A percentile compares a stretch with the other conserved stretches of the same genome.
phyloP scores from a whole-genome alignment of 2,888 invertebrate genomes.

The Beris morrisii region DNA sequence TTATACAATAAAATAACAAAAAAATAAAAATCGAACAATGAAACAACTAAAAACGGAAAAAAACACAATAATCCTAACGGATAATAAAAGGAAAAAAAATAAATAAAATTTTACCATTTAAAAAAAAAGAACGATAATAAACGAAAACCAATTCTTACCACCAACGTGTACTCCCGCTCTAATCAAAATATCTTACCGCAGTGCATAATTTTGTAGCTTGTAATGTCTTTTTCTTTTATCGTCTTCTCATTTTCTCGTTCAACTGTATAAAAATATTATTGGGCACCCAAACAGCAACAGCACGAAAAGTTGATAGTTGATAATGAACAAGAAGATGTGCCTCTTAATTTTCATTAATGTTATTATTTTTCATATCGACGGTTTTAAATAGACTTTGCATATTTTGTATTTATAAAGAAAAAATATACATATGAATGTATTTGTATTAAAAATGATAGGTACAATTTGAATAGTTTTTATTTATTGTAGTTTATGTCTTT shows the following conservation, averaged over 20 bases:
- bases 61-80: too few relatives aligned
- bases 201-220: too few relatives aligned
- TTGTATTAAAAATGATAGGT: constrained; percentile 32
- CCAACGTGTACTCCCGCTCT: constrained; percentile 23
- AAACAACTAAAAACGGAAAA: not conserved
- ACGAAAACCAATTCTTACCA: constrained; percentile 35
- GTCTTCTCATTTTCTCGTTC: constrained; percentile 14
- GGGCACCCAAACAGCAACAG: too few relatives aligned
- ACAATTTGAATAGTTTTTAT: too few relatives aligned
- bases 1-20: not conserved
- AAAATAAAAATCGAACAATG: constrained; percentile 5
- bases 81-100: too few relatives aligned
- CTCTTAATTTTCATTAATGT: constrained; percentile 11
- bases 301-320: too few relatives aligned
- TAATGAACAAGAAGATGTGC: too few relatives aligned
- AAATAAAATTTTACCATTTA: not conserved
- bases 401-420: constrained; percentile 30
- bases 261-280: not conserved
- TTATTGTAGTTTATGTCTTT: too few relatives aligned
- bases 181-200: not conserved
- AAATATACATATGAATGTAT: constrained; percentile 31
- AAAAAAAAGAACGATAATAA: not conserved
- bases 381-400: constrained; percentile 3
- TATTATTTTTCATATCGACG: too few relatives aligned
- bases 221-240: not conserved